Conservation (phyloP, 2,113 vertebrate genomes). For the Tapirus terrestris region DNA sequence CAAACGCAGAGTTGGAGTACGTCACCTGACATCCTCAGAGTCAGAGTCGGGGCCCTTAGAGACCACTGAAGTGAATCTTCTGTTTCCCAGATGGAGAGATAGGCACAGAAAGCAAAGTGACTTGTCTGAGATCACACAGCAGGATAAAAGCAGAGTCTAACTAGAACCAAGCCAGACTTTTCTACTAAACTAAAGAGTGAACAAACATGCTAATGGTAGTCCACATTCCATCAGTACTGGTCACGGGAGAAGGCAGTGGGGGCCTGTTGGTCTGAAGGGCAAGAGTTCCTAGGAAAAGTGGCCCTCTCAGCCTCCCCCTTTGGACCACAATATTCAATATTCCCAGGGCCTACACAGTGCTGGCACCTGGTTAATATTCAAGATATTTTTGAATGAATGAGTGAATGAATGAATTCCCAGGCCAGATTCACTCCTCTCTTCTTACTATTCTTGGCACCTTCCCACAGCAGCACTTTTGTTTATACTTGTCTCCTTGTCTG, state of each 20-base stretch:
- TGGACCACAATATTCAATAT: background rate
- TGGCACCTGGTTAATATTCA: background rate
- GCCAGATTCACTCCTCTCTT: background rate
- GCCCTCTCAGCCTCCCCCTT: rapidly evolving
- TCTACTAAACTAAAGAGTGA: background rate
- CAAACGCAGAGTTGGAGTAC: background rate
- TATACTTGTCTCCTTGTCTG: background rate
- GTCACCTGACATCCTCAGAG: background rate
- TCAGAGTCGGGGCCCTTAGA: background rate
- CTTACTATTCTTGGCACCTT: background rate
- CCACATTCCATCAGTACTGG: background rate
- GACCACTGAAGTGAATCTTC: background rate
- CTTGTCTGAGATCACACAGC: background rate
- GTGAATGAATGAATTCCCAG: background rate
- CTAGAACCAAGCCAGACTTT: background rate
- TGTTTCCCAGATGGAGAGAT: background rate
- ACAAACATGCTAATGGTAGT: background rate
- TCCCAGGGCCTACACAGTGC: background rate
- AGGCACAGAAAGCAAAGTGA: background rate
- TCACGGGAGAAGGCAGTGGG: background rate
- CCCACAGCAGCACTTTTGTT: background rate
- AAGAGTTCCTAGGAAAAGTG: background rate
- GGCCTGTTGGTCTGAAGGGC: background rate
- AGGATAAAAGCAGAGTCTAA: background rate
- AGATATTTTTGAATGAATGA: background rate